phyloP scores from a whole-genome alignment of 2,888 invertebrate species.

The Pheosia tremula region DNA sequence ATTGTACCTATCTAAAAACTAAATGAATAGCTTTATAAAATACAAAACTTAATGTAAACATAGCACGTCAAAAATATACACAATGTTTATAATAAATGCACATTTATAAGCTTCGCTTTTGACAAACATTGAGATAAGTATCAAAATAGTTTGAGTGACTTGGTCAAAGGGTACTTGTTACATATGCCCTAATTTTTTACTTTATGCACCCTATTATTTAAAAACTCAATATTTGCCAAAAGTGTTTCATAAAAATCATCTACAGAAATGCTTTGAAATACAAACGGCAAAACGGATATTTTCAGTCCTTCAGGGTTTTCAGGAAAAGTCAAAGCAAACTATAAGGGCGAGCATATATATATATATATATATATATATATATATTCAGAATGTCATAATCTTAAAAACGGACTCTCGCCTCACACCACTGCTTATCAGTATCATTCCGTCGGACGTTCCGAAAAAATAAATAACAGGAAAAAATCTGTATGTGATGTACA shows the following conservation, averaged over 20 bases:
- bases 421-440: no score
- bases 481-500: no score
- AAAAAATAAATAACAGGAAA: no score
- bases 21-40: slow-evolving; percentile 43
- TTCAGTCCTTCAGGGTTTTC: neutral
- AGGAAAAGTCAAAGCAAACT: slow-evolving; percentile 7
- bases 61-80: slow-evolving; percentile 63
- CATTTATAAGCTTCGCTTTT: slow-evolving; percentile 17
- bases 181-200: no score
- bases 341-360: slow-evolving; percentile 8
- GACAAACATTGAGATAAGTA: neutral
- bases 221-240: slow-evolving; percentile 24
- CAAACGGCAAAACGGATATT: slow-evolving; percentile 5
- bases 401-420: no score
- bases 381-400: neutral
- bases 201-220: neutral
- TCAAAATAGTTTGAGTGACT: neutral
- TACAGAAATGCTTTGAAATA: slow-evolving; percentile 12
- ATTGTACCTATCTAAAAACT: slow-evolving; percentile 41
- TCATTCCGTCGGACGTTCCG: no score
- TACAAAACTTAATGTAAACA: slow-evolving; percentile 53
- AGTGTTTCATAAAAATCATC: slow-evolving; percentile 14
- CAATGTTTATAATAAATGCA: slow-evolving; percentile 61
- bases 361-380: no score
- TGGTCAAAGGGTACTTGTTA: neutral